phyloP scores from a whole-genome alignment of 2,113 vertebrate genomes.

The Scytalopus superciliaris region DNA sequence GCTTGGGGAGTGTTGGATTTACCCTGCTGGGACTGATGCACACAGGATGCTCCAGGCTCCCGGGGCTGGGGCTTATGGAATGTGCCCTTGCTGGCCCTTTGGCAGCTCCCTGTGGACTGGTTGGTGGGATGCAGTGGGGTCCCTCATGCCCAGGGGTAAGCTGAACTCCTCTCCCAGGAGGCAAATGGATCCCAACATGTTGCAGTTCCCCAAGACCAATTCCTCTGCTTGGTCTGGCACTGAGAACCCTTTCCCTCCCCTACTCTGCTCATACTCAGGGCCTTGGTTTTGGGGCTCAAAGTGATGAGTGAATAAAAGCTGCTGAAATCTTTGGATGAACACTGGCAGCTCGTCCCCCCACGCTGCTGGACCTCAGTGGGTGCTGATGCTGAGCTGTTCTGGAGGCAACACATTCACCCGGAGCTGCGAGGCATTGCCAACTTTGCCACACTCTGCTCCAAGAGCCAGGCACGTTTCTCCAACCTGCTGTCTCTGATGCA shows the following conservation, averaged over 20 bases:
- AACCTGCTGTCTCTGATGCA: conserved; percentile 56
- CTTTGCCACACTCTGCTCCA: not conserved
- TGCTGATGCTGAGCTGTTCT: not conserved
- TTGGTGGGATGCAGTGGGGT: not conserved
- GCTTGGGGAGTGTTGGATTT: not conserved
- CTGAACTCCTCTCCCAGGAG: accelerated
- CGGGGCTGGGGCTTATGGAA: accelerated
- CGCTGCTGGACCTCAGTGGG: accelerated
- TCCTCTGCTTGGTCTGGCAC: not conserved
- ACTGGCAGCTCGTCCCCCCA: accelerated
- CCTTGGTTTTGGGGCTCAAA: not conserved
- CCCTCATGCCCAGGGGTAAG: accelerated
- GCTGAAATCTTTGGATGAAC: not conserved
- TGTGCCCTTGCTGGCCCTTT: accelerated
- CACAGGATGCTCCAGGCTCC: accelerated
- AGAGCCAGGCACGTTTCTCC: not conserved
- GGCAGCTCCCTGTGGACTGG: accelerated
- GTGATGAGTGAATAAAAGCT: not conserved
- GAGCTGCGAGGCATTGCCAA: not conserved
- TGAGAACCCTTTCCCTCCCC: not conserved
- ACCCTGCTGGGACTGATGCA: not conserved
- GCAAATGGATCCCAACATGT: accelerated
- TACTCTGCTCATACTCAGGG: not conserved
- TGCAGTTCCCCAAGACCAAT: accelerated
- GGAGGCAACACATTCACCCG: not conserved